phyloP scores from a whole-genome alignment of 2,888 invertebrate genomes.

The Notodonta dromedarius region DNA sequence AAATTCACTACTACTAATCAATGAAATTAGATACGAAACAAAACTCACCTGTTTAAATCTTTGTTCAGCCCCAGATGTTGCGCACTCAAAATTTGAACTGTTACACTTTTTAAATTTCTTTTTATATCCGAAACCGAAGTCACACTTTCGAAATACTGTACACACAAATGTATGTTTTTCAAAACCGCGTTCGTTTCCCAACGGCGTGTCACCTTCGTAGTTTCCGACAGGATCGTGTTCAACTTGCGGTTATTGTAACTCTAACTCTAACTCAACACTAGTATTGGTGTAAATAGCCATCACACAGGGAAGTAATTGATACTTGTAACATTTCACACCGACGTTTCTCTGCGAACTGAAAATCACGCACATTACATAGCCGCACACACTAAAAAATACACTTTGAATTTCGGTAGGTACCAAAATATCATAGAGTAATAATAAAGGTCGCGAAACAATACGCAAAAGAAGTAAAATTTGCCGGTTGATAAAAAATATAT shows the following conservation, averaged over 20 bases:
- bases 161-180: conserved; percentile 63
- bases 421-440: conserved; percentile 58
- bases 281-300: conserved; percentile 69
- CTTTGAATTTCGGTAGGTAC: conserved; percentile 44
- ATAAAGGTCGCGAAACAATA: conserved; percentile 18
- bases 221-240: conserved; percentile 73
- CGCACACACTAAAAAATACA: conserved; percentile 51
- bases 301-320: conserved; percentile 77
- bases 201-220: conserved; percentile 77
- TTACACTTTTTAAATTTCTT: conserved; percentile 34
- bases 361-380: conserved; percentile 61
- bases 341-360: conserved; percentile 70
- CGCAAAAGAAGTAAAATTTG: conserved; percentile 34
- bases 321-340: conserved; percentile 69
- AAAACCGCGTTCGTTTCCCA: conserved; percentile 75
- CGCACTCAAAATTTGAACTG: conserved; percentile 41
- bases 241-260: conserved; percentile 80
- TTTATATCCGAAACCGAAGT: conserved; percentile 45
- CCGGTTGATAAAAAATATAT: conserved; percentile 41
- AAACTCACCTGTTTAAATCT: conserved; percentile 45
- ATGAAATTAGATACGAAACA: conserved; percentile 15
- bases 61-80: conserved; percentile 22
- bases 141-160: conserved; percentile 54
- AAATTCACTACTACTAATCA: conserved; percentile 21
- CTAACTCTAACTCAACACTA: conserved; percentile 71